These are phyloP conservation scores for Varanus komodoensis DNA, from an alignment of 2,113 vertebrate genomes.

Conservation along the genomic window DNA sequence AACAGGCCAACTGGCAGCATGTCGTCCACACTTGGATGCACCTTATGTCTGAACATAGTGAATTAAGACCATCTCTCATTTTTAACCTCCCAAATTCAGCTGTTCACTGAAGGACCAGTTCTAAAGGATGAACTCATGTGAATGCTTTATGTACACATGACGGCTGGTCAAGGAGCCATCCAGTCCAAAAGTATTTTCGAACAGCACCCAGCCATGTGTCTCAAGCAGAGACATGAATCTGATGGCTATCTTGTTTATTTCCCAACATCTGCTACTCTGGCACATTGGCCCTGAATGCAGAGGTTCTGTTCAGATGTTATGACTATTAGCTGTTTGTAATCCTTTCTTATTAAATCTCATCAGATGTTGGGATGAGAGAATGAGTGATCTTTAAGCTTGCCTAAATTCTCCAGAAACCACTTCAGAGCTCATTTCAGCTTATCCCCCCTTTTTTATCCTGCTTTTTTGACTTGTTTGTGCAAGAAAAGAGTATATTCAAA, in stretches of 20 bases:
- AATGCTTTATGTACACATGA: not conserved
- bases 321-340: no score
- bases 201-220: not conserved
- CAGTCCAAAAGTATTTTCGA: not conserved
- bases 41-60: not conserved
- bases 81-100: not conserved
- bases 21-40: not conserved
- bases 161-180: not conserved
- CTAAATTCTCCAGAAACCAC: no score
- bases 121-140: not conserved
- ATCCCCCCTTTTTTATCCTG: no score
- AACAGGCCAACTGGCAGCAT: not conserved
- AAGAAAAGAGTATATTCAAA: no score
- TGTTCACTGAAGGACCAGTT: not conserved
- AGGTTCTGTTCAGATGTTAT: no score
- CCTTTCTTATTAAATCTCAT: no score
- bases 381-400: no score
- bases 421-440: no score
- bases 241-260: not conserved
- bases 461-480: no score
- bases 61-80: not conserved
- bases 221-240: not conserved
- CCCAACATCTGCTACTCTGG: not conserved
- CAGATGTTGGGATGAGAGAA: no score
- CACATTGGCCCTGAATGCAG: no score